A percentile compares a stretch with the other conserved stretches of the same genome.
Conservation (phyloP, 2,888 invertebrate genomes). For the Cylindroiulus punctatus region DNA sequence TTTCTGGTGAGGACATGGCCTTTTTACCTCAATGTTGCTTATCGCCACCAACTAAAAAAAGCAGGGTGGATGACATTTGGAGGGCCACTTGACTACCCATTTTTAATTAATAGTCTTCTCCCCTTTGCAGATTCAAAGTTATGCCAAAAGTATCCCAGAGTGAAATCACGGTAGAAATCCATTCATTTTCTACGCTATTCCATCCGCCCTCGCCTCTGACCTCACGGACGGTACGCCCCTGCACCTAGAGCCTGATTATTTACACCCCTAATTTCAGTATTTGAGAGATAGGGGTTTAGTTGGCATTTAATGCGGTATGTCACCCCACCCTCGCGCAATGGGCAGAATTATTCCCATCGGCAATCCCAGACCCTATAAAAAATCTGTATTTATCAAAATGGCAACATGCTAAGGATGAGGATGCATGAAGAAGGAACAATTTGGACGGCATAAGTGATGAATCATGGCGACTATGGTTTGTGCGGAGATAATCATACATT, state of each 20-base stretch:
- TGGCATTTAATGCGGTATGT: conserved; percentile 51
- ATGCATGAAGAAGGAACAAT: conserved; percentile 25
- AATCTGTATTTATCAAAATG: neutral
- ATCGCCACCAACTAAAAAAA: neutral
- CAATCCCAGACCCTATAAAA: neutral
- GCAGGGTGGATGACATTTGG: conserved; percentile 30
- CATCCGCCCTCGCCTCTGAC: conserved; percentile 37
- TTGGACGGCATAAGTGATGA: conserved; percentile 38
- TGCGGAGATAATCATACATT: conserved; percentile 42
- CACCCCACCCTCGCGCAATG: conserved; percentile 48
- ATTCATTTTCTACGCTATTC: neutral
- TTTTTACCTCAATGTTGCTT: conserved; percentile 10
- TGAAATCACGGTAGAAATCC: conserved; percentile 20
- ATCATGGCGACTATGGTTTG: conserved; percentile 45
- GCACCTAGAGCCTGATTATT: conserved; percentile 46
- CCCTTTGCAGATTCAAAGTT: conserved; percentile 12
- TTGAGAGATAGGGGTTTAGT: conserved; percentile 47
- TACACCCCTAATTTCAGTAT: conserved; percentile 46
- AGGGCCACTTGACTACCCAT: conserved; percentile 28
- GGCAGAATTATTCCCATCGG: conserved; percentile 1
- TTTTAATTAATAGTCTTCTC: conserved; percentile 43
- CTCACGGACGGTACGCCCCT: conserved; percentile 40
- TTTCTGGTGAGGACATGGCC: neutral
- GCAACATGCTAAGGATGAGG: conserved; percentile 3
- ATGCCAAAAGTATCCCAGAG: conserved; percentile 32